Conservation (phyloP, 2,113 vertebrate genomes). For the Percopsis transmontana region DNA sequence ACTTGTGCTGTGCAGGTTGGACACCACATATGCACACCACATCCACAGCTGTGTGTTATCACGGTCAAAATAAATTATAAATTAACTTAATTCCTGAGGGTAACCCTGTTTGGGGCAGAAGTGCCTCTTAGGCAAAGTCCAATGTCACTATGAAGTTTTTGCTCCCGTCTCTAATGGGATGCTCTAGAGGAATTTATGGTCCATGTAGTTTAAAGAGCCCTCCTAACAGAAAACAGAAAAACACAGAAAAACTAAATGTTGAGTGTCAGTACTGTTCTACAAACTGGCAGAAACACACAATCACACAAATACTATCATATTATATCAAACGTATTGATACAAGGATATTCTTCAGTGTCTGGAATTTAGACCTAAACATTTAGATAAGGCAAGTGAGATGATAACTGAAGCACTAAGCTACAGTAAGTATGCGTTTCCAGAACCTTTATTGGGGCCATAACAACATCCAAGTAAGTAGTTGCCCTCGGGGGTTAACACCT, state of each 20-base stretch:
- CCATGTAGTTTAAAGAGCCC: conserved; percentile 34
- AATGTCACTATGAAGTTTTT: conserved; percentile 40
- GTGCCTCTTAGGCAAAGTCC: conserved; percentile 62
- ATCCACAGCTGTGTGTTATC: conserved; percentile 6
- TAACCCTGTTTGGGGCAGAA: conserved; percentile 19
- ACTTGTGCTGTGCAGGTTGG: conserved; percentile 10
- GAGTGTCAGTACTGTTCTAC: background rate
- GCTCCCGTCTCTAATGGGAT: conserved; percentile 52
- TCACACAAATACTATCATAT: too few species aligned
- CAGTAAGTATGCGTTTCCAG: conserved; percentile 6
- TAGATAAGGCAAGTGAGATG: conserved; percentile 41
- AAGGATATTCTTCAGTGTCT: conserved; percentile 36
- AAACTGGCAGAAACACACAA: background rate
- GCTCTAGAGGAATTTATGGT: conserved; percentile 52
- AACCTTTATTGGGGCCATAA: conserved; percentile 46
- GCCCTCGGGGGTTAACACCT: too few species aligned
- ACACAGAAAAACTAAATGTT: conserved; percentile 6
- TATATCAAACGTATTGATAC: conserved; percentile 8
- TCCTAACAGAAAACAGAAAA: background rate
- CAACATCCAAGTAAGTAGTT: background rate
- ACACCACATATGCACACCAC: conserved; percentile 19
- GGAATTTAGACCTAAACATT: conserved; percentile 37
- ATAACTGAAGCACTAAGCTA: conserved; percentile 8
- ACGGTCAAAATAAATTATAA: conserved; percentile 20
- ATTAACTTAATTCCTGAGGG: conserved; percentile 7